Conservation (phyloP, 2,113 vertebrate genomes). For the Podarcis muralis region DNA sequence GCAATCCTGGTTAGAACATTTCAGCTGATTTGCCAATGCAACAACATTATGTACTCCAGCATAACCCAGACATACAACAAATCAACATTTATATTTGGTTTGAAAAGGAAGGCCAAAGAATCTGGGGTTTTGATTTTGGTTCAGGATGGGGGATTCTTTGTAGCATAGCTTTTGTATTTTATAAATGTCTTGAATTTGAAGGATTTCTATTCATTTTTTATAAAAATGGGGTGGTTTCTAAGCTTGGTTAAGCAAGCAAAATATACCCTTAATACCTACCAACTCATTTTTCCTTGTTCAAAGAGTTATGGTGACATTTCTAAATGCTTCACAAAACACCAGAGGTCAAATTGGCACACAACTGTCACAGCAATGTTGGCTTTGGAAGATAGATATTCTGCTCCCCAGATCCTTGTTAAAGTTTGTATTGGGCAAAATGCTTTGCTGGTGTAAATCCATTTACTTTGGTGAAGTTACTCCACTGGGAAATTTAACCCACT, state of each 20-base stretch:
- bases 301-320: neutral
- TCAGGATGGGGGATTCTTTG: neutral
- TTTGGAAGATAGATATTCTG: constrained; percentile 18
- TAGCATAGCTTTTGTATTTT: neutral
- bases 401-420: constrained; percentile 19
- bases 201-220: constrained; percentile 19
- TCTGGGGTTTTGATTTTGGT: too few relatives aligned
- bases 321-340: constrained; percentile 27
- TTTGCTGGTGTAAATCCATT: constrained; percentile 18
- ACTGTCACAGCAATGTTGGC: neutral
- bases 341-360: constrained; percentile 20
- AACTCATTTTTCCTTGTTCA: constrained; percentile 4
- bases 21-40: neutral
- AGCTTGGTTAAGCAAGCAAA: constrained; percentile 19
- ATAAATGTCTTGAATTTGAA: neutral
- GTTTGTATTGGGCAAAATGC: neutral
- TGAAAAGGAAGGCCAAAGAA: neutral
- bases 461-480: constrained; percentile 19
- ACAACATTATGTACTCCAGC: neutral
- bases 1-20: neutral
- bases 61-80: neutral
- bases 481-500: constrained; percentile 12
- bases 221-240: neutral
- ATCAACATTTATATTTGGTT: neutral
- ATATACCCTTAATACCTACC: neutral